Conservation (phyloP, 30 jellyfish, hydroid and myxozoan genomes). For the Hydractinia echinata region DNA sequence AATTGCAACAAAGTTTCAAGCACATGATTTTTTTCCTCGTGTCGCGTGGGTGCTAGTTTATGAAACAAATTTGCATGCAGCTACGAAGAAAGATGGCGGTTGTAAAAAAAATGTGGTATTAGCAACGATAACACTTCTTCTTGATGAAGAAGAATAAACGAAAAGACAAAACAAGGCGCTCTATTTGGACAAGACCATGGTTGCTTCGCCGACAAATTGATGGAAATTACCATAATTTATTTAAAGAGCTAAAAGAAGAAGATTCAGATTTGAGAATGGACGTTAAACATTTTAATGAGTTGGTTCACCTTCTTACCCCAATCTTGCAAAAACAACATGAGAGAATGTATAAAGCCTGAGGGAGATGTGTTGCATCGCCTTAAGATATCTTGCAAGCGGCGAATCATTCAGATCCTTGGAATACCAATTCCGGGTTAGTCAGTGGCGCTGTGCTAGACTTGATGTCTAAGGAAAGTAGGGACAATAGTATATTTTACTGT, state of each 20-base stretch:
- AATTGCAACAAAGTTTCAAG: too few species aligned
- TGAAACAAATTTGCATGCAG: too few species aligned
- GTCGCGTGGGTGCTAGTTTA: too few species aligned
- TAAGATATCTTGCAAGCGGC: slow-evolving; percentile 35
- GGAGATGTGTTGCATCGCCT: slow-evolving; percentile 29
- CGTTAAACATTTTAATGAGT: slow-evolving; percentile 48
- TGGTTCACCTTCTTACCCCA: slow-evolving; percentile 31
- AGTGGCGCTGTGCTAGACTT: neutral
- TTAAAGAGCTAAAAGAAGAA: slow-evolving; percentile 40
- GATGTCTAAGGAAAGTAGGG: neutral
- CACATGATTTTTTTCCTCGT: too few species aligned
- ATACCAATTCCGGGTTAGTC: slow-evolving; percentile 18
- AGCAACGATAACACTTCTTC: slow-evolving; percentile 44
- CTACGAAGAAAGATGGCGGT: too few species aligned
- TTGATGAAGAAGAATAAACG: slow-evolving; percentile 45
- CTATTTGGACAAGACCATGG: slow-evolving; percentile 58
- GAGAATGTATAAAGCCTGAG: slow-evolving; percentile 27
- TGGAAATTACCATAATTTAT: slow-evolving; percentile 44
- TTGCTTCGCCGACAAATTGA: slow-evolving; percentile 42
- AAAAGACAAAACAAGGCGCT: slow-evolving; percentile 30
- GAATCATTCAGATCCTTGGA: slow-evolving; percentile 35
- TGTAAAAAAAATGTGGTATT: slow-evolving; percentile 14
- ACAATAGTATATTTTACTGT: neutral
- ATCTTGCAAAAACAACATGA: slow-evolving; percentile 20
- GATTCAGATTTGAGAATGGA: slow-evolving; percentile 35